Evolutionary conservation across 2,888 invertebrate species (phyloP).

Genomic region (Teleiodes luculella): DNA sequence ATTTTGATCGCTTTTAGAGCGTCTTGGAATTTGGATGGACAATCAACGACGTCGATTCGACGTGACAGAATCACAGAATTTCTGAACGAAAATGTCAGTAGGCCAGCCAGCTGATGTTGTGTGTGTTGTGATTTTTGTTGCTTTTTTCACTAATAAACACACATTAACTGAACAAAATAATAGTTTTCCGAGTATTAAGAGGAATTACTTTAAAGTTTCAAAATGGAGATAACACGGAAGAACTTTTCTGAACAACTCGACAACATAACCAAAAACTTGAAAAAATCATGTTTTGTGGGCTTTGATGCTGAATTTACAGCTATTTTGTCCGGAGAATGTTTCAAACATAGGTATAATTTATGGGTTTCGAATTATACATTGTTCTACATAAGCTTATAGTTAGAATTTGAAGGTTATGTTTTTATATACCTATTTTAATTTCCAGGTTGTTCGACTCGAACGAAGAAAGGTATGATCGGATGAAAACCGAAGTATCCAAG

Average conservation of each 20-base stretch:
- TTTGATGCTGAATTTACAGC: constrained; percentile 88
- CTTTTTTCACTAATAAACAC: neutral
- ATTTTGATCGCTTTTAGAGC: too few species aligned
- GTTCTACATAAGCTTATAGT: neutral
- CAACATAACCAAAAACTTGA: constrained; percentile 74
- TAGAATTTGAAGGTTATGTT: neutral
- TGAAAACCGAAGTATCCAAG: constrained; percentile 56
- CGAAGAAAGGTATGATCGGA: constrained; percentile 56
- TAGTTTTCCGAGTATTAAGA: neutral
- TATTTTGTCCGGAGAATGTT: constrained; percentile 57
- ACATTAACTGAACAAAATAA: too few species aligned
- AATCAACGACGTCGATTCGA: too few species aligned
- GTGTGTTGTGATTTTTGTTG: neutral
- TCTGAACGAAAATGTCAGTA: constrained; percentile 2
- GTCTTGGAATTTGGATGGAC: too few species aligned
- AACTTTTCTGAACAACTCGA: constrained; percentile 80
- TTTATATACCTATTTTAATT: constrained; percentile 12
- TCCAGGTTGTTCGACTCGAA: constrained; percentile 65
- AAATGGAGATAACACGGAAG: constrained; percentile 81
- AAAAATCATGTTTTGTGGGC: constrained; percentile 80
- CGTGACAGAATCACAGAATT: too few species aligned
- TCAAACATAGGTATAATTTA: constrained; percentile 79
- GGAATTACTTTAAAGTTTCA: constrained; percentile 14
- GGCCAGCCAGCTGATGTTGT: too few species aligned
- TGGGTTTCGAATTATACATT: neutral